Conservation (phyloP, 2,797 vertebrate species). For the Crenuchus spilurus region DNA sequence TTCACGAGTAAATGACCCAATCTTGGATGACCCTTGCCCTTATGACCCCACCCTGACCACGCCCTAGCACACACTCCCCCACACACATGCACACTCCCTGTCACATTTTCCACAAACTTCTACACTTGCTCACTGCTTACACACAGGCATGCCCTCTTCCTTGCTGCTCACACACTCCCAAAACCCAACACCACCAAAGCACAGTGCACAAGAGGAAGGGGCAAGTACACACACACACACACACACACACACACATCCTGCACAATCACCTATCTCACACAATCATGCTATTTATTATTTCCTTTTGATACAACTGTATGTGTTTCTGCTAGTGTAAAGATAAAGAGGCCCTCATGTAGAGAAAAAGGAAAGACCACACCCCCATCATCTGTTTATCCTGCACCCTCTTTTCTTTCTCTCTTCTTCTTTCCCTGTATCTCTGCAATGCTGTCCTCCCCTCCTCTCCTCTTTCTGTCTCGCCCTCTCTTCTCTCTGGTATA, state of each 20-base stretch:
- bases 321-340: constrained; percentile 68
- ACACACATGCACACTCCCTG: constrained; percentile 30
- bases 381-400: constrained; percentile 25
- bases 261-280: constrained; percentile 61
- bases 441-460: constrained; percentile 34
- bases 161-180: background rate
- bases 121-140: constrained; percentile 38
- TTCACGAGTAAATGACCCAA: constrained; percentile 84
- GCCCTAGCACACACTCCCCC: constrained; percentile 36
- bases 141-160: constrained; percentile 16
- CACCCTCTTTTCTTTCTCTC: constrained; percentile 31
- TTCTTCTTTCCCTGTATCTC: constrained; percentile 31
- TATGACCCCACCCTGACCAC: constrained; percentile 18
- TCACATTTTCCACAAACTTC: constrained; percentile 31
- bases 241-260: constrained; percentile 38
- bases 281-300: constrained; percentile 65
- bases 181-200: constrained; percentile 14
- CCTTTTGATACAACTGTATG: constrained; percentile 73
- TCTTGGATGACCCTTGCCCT: constrained; percentile 55
- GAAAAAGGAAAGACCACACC: constrained; percentile 48
- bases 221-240: constrained; percentile 12
- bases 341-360: constrained; percentile 64
- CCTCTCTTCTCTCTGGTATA: constrained; percentile 66
- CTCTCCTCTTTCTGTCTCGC: constrained; percentile 60
- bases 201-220: constrained; percentile 17